A percentile compares a stretch with the other conserved stretches of the same genome.
Conservation (phyloP, 2,888 invertebrate species). For the Caenorhabditis doughertyi region DNA sequence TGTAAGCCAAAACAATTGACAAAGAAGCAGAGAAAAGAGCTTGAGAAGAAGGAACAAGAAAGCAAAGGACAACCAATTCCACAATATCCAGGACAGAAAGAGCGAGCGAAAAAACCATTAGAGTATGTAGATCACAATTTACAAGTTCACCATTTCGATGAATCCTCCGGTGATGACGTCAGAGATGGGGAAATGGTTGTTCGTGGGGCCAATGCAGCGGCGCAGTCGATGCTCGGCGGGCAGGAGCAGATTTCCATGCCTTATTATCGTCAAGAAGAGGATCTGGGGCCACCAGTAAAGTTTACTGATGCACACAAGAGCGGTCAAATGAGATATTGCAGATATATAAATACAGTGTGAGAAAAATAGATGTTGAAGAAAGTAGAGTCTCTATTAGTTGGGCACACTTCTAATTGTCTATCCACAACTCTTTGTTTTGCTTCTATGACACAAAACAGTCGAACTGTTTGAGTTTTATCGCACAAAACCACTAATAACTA, state of each 20-base stretch:
- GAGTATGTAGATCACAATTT: background rate
- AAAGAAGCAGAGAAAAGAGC: conserved; percentile 45
- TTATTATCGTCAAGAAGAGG: conserved; percentile 11
- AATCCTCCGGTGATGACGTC: background rate
- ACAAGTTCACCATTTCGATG: conserved; percentile 40
- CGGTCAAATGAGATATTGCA: conserved; percentile 33
- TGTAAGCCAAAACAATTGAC: conserved; percentile 51
- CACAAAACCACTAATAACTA: too few species aligned
- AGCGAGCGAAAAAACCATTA: background rate
- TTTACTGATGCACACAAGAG: conserved; percentile 41
- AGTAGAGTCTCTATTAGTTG: too few species aligned
- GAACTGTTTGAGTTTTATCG: too few species aligned
- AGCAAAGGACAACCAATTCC: background rate
- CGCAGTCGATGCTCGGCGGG: background rate
- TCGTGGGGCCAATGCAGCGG: conserved; percentile 41
- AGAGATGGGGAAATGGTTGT: conserved; percentile 19
- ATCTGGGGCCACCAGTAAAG: background rate
- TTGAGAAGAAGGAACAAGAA: conserved; percentile 12
- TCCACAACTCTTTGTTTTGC: too few species aligned
- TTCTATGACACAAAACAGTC: too few species aligned
- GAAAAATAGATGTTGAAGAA: too few species aligned
- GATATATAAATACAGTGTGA: background rate
- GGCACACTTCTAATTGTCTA: too few species aligned
- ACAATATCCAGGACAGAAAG: conserved; percentile 18
- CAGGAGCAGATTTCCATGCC: conserved; percentile 6